Base-by-base conservation (phyloP, 2,888 invertebrate genomes). In the Pyrochroa serraticornis region DNA sequence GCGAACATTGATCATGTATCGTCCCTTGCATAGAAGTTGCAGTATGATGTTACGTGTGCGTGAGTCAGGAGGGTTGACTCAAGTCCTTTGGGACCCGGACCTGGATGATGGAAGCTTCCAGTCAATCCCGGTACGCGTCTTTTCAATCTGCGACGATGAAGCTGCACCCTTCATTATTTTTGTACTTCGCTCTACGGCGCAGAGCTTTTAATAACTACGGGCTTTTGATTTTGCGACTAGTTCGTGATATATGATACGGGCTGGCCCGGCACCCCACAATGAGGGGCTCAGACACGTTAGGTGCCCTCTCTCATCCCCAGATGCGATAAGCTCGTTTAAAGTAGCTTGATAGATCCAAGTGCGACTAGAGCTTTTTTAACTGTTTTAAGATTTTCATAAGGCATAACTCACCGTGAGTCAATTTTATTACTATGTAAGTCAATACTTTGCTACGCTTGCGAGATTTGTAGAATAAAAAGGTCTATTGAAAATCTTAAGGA, bases 111-210 rank as follows among this genome's bases (percentile, higher is more conserved):
- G 76, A 77, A 73, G 73, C 74, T 71, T 69, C 71, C 71, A 76
- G 76, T 77, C 77, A 77, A 77, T 78, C 75, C 75, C 68, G 74
- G 76, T 77, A 77, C 77, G 77, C 76, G 75, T 72, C 76, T 77
- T 78, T 78, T 78, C 77, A 78, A 77, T 77, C 76, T 77, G 72
- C 75, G 68, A 66, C 72, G 73, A 72, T 73, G 71, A 69, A 70
- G 69, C 66, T 65, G 71, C 72, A 68, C 75, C 74, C 73, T 69
- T 72, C 72, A 73, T 75, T 74, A 74, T 71, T 71, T 69, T 66
- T 67, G 63, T 67, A 54, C 56, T 56, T 44, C 50, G 39, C 39
- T 39, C 12, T 6, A 49, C 56, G 49, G 49, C 32, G 48, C 31
- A 10, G 56, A 56, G 56, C 56, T 56, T 56, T 56, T 56, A 56